phyloP scores from a whole-genome alignment of 2,797 vertebrate species.

The Lepidocolaptes lacrymiger region DNA sequence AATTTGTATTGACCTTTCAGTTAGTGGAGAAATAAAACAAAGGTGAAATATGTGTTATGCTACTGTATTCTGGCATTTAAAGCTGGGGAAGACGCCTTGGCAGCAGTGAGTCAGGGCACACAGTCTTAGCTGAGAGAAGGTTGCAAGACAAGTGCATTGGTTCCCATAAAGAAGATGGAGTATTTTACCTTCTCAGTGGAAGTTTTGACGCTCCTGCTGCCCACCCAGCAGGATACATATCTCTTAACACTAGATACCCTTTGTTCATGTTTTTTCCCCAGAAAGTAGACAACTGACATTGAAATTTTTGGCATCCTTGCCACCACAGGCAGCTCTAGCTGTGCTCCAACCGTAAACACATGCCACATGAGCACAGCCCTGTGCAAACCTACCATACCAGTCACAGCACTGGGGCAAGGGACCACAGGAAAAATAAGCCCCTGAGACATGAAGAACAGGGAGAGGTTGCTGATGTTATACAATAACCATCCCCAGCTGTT shows the following conservation, averaged over 20 bases:
- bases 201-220: not conserved
- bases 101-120: not conserved
- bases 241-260: not conserved
- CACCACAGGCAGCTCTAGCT: not conserved
- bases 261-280: not conserved
- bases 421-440: not conserved
- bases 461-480: not conserved
- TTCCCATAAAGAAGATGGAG: not conserved
- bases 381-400: not conserved
- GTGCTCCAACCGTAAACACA: accelerated
- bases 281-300: not conserved
- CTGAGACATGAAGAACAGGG: not conserved
- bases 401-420: not conserved
- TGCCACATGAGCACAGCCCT: not conserved
- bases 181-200: not conserved
- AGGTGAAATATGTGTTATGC: not conserved
- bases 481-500: not conserved
- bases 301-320: not conserved
- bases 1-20: conserved; percentile 17
- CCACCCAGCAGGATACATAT: not conserved
- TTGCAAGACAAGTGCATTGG: not conserved
- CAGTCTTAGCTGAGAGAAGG: not conserved
- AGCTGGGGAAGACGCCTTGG: not conserved
- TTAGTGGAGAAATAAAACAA: not conserved
- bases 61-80: not conserved